These are phyloP conservation scores for Saimiri boliviensis DNA, from an alignment of 2,113 vertebrate genomes.

Conservation along the genomic window DNA sequence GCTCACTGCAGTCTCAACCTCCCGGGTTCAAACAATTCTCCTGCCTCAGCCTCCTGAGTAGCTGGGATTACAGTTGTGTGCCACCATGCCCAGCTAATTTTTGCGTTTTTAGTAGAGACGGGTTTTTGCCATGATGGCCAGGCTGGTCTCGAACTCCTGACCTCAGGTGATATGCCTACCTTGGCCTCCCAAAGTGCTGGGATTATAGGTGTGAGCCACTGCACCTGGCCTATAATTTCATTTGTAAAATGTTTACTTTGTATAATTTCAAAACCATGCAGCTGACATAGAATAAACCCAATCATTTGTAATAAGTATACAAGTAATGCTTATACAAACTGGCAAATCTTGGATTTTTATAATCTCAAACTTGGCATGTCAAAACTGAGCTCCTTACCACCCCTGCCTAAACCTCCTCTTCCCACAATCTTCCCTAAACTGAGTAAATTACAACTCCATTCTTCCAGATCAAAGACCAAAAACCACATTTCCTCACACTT, in stretches of 20 bases:
- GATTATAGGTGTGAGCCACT: too few relatives aligned
- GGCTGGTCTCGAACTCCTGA: too few relatives aligned
- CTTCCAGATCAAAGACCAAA: neutral
- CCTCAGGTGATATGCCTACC: too few relatives aligned
- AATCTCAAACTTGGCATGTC: neutral
- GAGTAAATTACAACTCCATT: neutral
- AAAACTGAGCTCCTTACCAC: neutral
- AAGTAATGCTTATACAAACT: neutral
- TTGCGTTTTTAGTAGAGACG: too few relatives aligned
- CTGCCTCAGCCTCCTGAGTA: too few relatives aligned
- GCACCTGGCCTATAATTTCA: too few relatives aligned
- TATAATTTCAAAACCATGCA: neutral
- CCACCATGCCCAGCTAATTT: too few relatives aligned
- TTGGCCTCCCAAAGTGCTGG: too few relatives aligned
- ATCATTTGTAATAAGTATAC: neutral
- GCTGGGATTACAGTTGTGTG: too few relatives aligned
- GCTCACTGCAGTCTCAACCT: too few relatives aligned
- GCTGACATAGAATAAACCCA: neutral
- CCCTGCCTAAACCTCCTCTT: neutral
- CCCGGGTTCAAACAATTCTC: too few relatives aligned
- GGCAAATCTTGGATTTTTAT: constrained; percentile 4
- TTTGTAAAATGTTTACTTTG: neutral
- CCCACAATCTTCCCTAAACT: neutral
- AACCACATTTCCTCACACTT: neutral
- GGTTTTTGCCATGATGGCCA: too few relatives aligned